Percentiles rank a stretch among this genome's conserved stretches.
phyloP scores from a whole-genome alignment of 1,140 invertebrate species.

The Tetragonula clypearis region DNA sequence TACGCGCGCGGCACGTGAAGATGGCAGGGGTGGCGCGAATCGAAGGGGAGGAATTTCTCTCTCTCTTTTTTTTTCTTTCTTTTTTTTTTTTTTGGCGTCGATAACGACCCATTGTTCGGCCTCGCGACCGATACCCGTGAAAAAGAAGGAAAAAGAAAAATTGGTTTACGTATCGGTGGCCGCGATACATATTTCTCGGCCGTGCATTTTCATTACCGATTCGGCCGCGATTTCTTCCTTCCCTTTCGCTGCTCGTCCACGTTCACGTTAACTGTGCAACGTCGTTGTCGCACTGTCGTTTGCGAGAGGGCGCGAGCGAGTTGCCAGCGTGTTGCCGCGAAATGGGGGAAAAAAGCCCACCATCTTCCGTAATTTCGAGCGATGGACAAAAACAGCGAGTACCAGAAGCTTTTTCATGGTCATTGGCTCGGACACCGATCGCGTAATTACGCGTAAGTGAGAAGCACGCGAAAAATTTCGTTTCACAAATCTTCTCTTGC shows the following conservation, averaged over 20 bases:
- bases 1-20: constrained; percentile 48
- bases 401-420: background rate
- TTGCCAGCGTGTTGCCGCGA: background rate
- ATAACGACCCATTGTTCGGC: constrained; percentile 60
- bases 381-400: background rate
- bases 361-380: background rate
- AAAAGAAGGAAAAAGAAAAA: constrained; percentile 8
- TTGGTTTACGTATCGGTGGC: constrained; percentile 25
- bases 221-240: background rate
- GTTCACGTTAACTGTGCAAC: background rate
- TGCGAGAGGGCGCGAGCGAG: too few species aligned
- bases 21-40: constrained; percentile 5
- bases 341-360: background rate
- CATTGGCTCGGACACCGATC: background rate
- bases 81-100: constrained; percentile 17
- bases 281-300: too few species aligned
- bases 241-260: too few species aligned
- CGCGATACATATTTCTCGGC: constrained; percentile 23
- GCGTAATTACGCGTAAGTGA: background rate
- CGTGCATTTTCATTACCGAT: constrained; percentile 45
- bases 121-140: constrained; percentile 17
- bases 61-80: background rate
- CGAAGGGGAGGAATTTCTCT: constrained; percentile 2
- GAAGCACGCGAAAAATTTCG: background rate
- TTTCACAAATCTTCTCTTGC: background rate